A percentile compares a stretch with the other conserved stretches of the same genome.
These are phyloP conservation scores for Lampris megalopsis DNA, from an alignment of 2,113 vertebrate species.

Conservation along the genomic window DNA sequence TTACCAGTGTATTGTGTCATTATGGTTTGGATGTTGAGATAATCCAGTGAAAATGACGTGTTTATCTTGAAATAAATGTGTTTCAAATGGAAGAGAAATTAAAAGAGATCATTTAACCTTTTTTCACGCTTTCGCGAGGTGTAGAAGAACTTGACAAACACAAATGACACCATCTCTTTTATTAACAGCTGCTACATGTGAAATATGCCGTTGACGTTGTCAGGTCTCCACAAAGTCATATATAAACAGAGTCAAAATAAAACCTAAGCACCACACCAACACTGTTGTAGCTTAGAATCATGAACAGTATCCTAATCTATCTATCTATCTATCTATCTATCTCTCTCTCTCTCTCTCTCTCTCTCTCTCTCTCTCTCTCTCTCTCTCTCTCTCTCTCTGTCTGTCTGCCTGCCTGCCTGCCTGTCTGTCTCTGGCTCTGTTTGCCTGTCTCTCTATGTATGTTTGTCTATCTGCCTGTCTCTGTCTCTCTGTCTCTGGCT, in stretches of 20 bases:
- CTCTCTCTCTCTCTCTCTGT: too few relatives aligned
- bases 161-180: constrained; percentile 46
- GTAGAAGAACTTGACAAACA: not conserved
- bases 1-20: not conserved
- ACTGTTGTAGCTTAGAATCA: constrained; percentile 2
- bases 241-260: constrained; percentile 20
- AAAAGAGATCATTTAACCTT: not conserved
- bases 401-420: too few relatives aligned
- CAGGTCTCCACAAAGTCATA: constrained; percentile 47
- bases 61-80: constrained; percentile 7
- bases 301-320: not conserved
- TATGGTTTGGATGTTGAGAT: not conserved
- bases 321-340: too few relatives aligned
- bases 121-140: not conserved
- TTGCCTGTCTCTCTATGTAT: too few relatives aligned
- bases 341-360: too few relatives aligned
- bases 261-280: constrained; percentile 7
- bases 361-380: too few relatives aligned
- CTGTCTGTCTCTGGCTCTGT: too few relatives aligned
- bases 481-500: too few relatives aligned
- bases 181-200: constrained; percentile 43
- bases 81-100: not conserved
- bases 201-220: constrained; percentile 41
- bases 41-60: not conserved
- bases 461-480: too few relatives aligned